Evolutionary conservation across 2,797 vertebrate genomes (phyloP).

Genomic region (Falco concolor): DNA sequence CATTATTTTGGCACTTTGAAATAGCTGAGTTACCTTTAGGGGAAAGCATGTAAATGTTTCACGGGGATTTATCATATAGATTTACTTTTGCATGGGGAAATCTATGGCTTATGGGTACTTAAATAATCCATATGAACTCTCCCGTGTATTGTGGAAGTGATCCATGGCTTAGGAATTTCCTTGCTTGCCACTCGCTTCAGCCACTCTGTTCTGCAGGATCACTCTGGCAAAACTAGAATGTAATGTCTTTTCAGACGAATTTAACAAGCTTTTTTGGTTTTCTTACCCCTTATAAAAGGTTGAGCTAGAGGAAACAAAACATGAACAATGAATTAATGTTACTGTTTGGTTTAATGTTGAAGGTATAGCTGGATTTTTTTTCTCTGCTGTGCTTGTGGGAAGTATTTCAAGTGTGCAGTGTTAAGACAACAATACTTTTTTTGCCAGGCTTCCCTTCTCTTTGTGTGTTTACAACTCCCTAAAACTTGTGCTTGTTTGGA

Average conservation of each 20-base stretch:
- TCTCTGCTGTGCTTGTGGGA: background rate
- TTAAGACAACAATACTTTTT: background rate
- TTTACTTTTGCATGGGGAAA: background rate
- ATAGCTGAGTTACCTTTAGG: background rate
- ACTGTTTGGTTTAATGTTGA: background rate
- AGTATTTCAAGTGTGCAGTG: background rate
- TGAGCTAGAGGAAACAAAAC: background rate
- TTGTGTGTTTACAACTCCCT: background rate
- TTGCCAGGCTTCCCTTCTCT: background rate
- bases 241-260: background rate
- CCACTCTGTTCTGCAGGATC: background rate
- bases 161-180: constrained; percentile 37
- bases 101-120: constrained; percentile 3
- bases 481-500: background rate
- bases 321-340: background rate
- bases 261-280: background rate
- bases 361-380: background rate
- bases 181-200: background rate
- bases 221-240: background rate
- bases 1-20: background rate
- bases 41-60: background rate
- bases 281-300: background rate
- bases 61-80: background rate
- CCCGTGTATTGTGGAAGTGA: constrained; percentile 4
- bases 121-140: constrained; percentile 3